Evolutionary conservation across 2,113 vertebrate species (phyloP).

Genomic region (Callipepla californica): DNA sequence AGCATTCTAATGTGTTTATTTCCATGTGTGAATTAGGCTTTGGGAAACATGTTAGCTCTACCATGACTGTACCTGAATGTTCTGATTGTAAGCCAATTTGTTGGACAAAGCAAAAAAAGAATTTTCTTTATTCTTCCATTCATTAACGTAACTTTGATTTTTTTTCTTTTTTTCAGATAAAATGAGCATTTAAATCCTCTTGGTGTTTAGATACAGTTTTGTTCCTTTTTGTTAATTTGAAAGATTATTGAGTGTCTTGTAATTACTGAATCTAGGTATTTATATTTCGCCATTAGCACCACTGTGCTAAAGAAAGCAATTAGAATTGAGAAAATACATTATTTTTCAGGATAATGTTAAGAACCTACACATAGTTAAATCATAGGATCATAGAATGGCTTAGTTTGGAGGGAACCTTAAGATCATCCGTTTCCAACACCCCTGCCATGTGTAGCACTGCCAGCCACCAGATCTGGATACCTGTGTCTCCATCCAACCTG

Average conservation of each 20-base stretch:
- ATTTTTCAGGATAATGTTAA: background rate
- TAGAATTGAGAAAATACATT: background rate
- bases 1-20: conserved; percentile 55
- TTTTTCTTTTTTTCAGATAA: background rate
- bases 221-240: background rate
- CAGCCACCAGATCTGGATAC: background rate
- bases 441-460: background rate
- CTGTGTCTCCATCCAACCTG: background rate
- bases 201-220: background rate
- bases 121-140: conserved; percentile 18
- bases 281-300: background rate
- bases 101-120: conserved; percentile 18
- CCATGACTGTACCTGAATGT: conserved; percentile 45
- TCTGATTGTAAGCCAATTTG: conserved; percentile 39
- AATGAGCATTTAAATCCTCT: background rate
- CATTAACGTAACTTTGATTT: background rate
- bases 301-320: background rate
- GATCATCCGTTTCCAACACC: too few species aligned
- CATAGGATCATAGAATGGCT: too few species aligned
- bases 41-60: conserved; percentile 40
- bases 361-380: background rate
- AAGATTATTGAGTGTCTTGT: background rate
- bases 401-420: too few species aligned
- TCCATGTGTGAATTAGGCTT: conserved; percentile 60
- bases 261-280: background rate